A percentile compares a stretch with the other conserved stretches of the same genome.
Conservation (phyloP, 2,113 vertebrate genomes). For the Mixornis gularis region DNA sequence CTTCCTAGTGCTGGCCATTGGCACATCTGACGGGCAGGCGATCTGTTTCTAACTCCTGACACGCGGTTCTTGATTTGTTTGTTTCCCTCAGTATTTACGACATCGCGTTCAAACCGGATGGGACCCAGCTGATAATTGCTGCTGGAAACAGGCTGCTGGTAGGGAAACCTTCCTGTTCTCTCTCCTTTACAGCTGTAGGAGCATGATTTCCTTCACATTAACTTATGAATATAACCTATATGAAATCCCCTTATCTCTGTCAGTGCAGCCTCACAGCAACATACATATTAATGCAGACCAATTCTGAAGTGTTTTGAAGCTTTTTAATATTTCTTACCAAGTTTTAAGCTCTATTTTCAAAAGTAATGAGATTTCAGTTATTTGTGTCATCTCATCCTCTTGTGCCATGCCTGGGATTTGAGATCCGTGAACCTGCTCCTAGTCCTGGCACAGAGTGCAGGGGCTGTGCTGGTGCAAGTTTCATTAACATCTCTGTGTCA, state of each 20-base stretch:
- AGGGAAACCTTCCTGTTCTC: conserved; percentile 42
- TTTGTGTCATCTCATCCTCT: neutral
- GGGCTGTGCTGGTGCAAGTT: neutral
- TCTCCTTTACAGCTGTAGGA: neutral
- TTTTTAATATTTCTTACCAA: neutral
- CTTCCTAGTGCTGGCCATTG: accelerated
- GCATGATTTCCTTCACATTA: neutral
- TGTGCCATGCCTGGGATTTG: accelerated
- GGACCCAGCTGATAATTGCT: conserved; percentile 93
- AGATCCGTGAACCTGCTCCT: neutral
- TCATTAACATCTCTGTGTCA: neutral
- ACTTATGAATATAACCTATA: neutral
- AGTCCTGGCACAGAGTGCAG: neutral
- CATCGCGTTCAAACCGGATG: conserved; percentile 94
- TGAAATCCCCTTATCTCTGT: neutral
- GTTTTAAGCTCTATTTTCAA: neutral
- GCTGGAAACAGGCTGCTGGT: conserved; percentile 93
- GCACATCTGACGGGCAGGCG: accelerated
- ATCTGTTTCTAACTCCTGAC: neutral
- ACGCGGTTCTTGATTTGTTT: neutral
- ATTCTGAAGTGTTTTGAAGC: neutral
- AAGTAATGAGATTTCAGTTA: neutral
- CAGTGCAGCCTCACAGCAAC: neutral
- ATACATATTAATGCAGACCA: neutral
- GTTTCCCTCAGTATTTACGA: conserved; percentile 84